Evolutionary conservation across 1,140 invertebrate species (phyloP).

Genomic region (Anastrepha ludens): DNA sequence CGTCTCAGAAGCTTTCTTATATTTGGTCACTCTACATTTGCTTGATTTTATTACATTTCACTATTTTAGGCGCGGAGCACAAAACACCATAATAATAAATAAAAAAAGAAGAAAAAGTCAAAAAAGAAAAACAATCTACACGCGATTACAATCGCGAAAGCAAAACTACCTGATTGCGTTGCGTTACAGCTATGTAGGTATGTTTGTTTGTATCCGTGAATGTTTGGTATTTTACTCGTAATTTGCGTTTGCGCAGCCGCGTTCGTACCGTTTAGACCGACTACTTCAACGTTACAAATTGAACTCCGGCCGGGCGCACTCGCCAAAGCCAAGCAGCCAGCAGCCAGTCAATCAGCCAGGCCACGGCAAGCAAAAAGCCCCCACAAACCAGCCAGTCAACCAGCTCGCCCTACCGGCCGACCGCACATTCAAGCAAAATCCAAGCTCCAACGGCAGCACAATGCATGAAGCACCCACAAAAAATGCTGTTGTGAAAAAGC

Average conservation of each 20-base stretch:
- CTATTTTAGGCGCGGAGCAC: background rate
- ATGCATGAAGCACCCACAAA: conserved; percentile 42
- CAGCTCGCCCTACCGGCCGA: background rate
- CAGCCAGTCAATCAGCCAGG: background rate
- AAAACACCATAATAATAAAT: background rate
- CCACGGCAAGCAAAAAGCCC: conserved; percentile 18
- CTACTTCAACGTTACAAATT: conserved; percentile 45
- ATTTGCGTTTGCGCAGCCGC: conserved; percentile 16
- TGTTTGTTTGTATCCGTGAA: background rate
- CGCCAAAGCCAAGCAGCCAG: conserved; percentile 13
- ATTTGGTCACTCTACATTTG: background rate
- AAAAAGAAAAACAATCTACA: background rate
- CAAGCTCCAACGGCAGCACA: background rate
- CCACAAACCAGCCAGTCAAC: background rate
- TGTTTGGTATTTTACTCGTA: background rate
- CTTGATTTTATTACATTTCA: background rate
- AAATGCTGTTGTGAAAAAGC: conserved; percentile 8
- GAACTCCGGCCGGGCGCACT: conserved; percentile 3
- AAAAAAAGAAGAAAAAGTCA: background rate
- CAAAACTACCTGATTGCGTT: conserved; percentile 29
- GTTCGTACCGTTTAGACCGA: conserved; percentile 7
- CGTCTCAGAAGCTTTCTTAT: background rate
- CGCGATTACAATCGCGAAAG: background rate
- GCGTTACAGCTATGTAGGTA: background rate
- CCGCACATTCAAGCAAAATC: background rate